phyloP scores from a whole-genome alignment of 2,797 vertebrate genomes.

The Lithobates sylvaticus region DNA sequence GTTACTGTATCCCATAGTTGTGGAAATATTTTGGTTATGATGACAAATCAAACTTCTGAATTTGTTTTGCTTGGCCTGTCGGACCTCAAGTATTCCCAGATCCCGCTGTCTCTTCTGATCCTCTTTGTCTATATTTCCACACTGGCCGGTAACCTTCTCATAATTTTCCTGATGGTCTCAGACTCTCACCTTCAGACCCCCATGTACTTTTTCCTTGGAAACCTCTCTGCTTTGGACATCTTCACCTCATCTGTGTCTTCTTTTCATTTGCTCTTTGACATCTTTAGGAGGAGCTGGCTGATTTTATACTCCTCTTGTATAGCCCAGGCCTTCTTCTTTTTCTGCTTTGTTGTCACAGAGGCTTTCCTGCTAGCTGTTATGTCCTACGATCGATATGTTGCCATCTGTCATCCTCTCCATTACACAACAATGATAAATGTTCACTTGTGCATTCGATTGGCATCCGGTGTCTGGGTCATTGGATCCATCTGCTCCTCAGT shows the following conservation, averaged over 20 bases:
- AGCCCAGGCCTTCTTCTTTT: slow-evolving; percentile 30
- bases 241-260: neutral
- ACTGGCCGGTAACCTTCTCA: neutral
- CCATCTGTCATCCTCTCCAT: too few relatives aligned
- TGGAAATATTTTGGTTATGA: neutral
- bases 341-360: neutral
- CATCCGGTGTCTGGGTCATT: too few relatives aligned
- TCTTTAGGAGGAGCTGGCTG: neutral
- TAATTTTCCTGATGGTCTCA: neutral
- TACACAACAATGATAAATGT: too few relatives aligned
- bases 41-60: neutral
- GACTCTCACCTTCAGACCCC: neutral
- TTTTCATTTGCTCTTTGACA: neutral
- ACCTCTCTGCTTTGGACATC: slow-evolving; percentile 3
- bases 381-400: too few relatives aligned
- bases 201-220: slow-evolving; percentile 9
- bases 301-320: neutral
- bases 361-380: too few relatives aligned
- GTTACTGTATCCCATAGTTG: too few relatives aligned
- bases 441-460: too few relatives aligned
- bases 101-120: neutral
- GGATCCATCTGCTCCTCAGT: neutral
- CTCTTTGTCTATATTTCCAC: neutral
- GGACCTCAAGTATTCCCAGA: neutral
- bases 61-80: neutral